Base-by-base conservation (phyloP, 35 echinoderm and acorn worm genomes). In the Strongylocentrotus purpuratus region DNA sequence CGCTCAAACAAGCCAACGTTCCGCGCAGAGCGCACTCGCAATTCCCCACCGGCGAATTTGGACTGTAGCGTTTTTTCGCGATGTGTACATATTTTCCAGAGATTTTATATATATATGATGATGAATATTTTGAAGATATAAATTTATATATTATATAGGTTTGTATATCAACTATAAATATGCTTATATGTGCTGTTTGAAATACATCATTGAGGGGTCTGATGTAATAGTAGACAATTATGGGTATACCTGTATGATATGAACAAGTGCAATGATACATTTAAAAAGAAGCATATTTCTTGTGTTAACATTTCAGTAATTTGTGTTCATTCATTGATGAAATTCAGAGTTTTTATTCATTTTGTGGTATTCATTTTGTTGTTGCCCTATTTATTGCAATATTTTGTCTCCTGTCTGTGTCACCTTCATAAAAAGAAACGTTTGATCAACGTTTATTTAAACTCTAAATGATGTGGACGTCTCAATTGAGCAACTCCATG, bases 1-100 rank as follows among this genome's bases (percentile, higher is more conserved):
- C 98, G 4, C 94, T 96, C 33, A 99, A 99, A 86, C 95, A 94
- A 45, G 88, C 95, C 45, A 97, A 97, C 61, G 46, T 98, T 47
- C 94, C 97, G 32, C 91, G 91, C 91, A 47, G 87, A 45, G 87
- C 87, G 2, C 87, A 89, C 87, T 89, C 87, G 33, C 87, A 89
- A 28, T 89, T 89, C 33, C 87, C 87, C 0, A 46, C 87, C 33
- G 33, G 33, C 12, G 87, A 89, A 33, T 89, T 89, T 89, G 87
- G 87, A 46, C 32, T 89, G 87, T 89, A 89, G 33, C 87, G 65
- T 78, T 41, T 41, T 41, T 41, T 41, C 22, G 20, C 20, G 65
- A 78, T 78, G 7, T 78, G 65, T 78, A 78, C 65, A 78, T 78
- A 78, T 78, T 78, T 78, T 78, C 25, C 65, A 78, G 65, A 78